A percentile compares a stretch with the other conserved stretches of the same genome.
Evolutionary conservation across 2,797 vertebrate species (phyloP).

Genomic region (Knipowitschia caucasica): DNA sequence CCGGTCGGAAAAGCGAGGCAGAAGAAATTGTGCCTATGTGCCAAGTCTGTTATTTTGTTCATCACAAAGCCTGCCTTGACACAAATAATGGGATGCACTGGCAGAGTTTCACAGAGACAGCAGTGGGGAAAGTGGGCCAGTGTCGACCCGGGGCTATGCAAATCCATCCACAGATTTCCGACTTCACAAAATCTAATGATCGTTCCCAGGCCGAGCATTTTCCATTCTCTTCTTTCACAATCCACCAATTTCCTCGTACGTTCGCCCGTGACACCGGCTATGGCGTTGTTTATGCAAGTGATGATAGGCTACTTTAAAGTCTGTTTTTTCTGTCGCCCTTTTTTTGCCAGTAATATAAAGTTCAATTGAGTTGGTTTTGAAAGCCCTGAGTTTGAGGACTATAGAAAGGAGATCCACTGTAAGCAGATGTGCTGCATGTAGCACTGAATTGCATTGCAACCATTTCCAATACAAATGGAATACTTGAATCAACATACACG

Average conservation of each 20-base stretch:
- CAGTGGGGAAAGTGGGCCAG: slow-evolving; percentile 67
- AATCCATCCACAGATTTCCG: slow-evolving; percentile 64
- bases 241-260: slow-evolving; percentile 44
- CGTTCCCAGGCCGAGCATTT: slow-evolving; percentile 53
- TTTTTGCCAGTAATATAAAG: too few relatives aligned
- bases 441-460: too few relatives aligned
- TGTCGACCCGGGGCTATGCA: slow-evolving; percentile 75
- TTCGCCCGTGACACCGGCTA: slow-evolving; percentile 8
- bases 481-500: too few relatives aligned
- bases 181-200: slow-evolving; percentile 71
- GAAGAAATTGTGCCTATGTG: slow-evolving; percentile 44
- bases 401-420: too few relatives aligned
- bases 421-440: too few relatives aligned
- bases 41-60: slow-evolving; percentile 70
- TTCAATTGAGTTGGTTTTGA: too few relatives aligned
- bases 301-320: background rate
- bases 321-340: background rate
- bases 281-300: background rate
- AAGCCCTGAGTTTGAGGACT: too few relatives aligned
- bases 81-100: slow-evolving; percentile 75
- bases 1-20: slow-evolving; percentile 11
- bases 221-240: slow-evolving; percentile 41
- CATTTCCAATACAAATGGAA: too few relatives aligned
- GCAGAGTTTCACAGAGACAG: slow-evolving; percentile 64
- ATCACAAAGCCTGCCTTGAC: slow-evolving; percentile 68